Evolutionary conservation across 2,888 invertebrate genomes (phyloP).

Genomic region (Aromia moschata): DNA sequence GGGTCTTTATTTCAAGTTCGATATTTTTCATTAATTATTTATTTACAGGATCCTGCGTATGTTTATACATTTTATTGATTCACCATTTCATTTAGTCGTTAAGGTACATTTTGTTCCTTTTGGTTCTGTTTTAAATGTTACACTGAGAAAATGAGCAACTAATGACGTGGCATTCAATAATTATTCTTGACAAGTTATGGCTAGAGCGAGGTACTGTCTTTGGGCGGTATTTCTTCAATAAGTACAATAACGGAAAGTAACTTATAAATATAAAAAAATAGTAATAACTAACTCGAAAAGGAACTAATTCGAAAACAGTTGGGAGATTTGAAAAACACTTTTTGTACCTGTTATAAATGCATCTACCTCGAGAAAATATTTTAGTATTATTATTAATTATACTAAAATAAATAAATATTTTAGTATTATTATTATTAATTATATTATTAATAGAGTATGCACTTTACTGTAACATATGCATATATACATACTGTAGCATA

Average conservation of each 20-base stretch:
- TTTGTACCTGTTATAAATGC: no score
- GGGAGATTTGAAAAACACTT: no score
- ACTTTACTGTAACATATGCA: no score
- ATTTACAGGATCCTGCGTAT: constrained; percentile 53
- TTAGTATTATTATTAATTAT: no score
- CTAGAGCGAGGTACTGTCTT: not conserved
- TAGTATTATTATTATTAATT: no score
- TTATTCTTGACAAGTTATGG: not conserved
- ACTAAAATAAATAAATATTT: no score
- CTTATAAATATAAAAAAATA: not conserved
- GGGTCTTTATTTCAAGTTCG: constrained; percentile 2
- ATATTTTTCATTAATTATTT: constrained; percentile 36
- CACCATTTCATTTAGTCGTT: constrained; percentile 23
- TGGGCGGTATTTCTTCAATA: not conserved
- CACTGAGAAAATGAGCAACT: not conserved
- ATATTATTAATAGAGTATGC: no score
- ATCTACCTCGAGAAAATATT: no score
- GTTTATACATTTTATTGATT: constrained; percentile 55
- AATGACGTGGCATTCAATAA: no score
- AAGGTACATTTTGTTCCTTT: constrained; percentile 52
- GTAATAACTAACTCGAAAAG: no score
- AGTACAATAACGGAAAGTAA: not conserved
- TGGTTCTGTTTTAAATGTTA: constrained; percentile 10
- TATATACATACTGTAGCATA: no score
- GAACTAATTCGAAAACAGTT: no score